A percentile compares a stretch with the other conserved stretches of the same genome.
phyloP scores from a whole-genome alignment of 1,140 invertebrate genomes.

The Coboldia fuscipes region DNA sequence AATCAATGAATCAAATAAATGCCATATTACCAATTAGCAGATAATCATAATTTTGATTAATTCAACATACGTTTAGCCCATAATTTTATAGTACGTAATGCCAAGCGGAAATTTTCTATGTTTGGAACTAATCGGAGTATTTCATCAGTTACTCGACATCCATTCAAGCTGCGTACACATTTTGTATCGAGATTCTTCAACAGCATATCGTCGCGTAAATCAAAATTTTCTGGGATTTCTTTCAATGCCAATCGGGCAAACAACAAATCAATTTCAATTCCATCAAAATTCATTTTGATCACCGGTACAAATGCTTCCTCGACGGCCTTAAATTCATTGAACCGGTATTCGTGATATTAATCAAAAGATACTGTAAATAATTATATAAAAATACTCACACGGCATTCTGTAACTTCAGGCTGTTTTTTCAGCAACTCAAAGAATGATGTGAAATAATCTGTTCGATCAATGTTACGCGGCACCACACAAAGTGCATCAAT shows the following conservation, averaged over 20 bases:
- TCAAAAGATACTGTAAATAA: not conserved
- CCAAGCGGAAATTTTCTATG: constrained; percentile 81
- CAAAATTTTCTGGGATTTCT: constrained; percentile 67
- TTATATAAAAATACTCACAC: constrained; percentile 3
- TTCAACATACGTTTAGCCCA: constrained; percentile 88
- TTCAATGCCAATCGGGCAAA: constrained; percentile 87
- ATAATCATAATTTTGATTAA: not conserved
- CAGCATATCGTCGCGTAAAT: constrained; percentile 76
- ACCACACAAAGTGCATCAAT: constrained; percentile 97
- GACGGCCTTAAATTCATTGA: constrained; percentile 40
- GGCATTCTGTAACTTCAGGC: constrained; percentile 45
- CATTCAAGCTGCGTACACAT: constrained; percentile 92
- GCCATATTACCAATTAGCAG: not conserved
- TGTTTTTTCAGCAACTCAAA: constrained; percentile 76
- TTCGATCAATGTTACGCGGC: constrained; percentile 80
- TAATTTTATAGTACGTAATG: constrained; percentile 86
- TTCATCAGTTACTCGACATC: constrained; percentile 95
- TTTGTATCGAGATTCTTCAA: constrained; percentile 92
- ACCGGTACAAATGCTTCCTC: constrained; percentile 99
- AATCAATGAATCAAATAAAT: constrained; percentile 13
- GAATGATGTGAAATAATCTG: constrained; percentile 91
- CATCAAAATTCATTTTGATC: constrained; percentile 98
- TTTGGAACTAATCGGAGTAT: constrained; percentile 90
- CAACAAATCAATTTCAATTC: constrained; percentile 95
- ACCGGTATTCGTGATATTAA: constrained; percentile 4